Evolutionary conservation across 1,140 invertebrate genomes (phyloP), one percentile per base, ranked within the genome.

Genomic region (Rhopalosiphum maidis): DNA sequence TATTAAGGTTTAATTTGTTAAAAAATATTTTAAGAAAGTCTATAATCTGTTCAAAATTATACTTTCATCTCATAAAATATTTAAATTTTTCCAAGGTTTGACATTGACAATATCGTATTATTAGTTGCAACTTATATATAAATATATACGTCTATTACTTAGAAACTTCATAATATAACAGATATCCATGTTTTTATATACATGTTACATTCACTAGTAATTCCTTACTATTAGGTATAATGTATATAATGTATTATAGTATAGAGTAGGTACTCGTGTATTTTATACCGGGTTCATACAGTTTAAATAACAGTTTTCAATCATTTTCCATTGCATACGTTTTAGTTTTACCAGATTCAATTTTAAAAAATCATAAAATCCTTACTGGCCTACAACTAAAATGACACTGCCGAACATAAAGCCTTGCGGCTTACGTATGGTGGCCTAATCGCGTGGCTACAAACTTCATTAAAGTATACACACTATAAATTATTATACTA

Each of bases 361-460:
- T 85, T 85, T 85, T 85, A 21, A 85, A 41, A 85, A 85, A 85
- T 41, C 35, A 85, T 85, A 85, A 85, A 85, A 85, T 43, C 83
- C 37, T 11, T 25, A 37, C 37, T 41, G 82, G 21, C 37, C 37
- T 85, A 85, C 23, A 25, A 77, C 82, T n/a, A 30, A 86, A 18
- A 46, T 86, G 15, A 48, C 25, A 5, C 25, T n/a, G 9, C 23
- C 9, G 15, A 86, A 86, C 30, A 86, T 8, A 86, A 86, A 30
- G 37, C 41, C 18, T 25, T 25, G 3, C 9, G 43, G 85, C 85
- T 86, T 86, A 46, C 43, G 25, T 11, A 22, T 43, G 37, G 30
- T 46, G 23, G 43, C 85, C 43, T 86, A 86, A 86, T 86, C 85
- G 11, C 30, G 15, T 46, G 43, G 85, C 30, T 86, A 46, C 37